Base-by-base conservation (phyloP, 2,888 invertebrate species). In the Euzophera pinguis region DNA sequence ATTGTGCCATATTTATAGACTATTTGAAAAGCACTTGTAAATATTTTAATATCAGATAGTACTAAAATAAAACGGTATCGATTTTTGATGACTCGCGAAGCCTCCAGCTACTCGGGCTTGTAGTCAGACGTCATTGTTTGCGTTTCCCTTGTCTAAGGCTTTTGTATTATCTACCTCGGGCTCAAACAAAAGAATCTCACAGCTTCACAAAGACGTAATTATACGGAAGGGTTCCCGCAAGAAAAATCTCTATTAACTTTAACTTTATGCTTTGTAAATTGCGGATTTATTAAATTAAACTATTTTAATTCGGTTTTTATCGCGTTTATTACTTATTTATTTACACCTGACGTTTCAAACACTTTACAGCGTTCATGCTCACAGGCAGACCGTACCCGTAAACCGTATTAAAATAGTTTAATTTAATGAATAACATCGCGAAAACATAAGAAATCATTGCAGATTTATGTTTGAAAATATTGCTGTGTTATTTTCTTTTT, bases 51-150 rank as follows among this genome's bases (percentile, higher is more conserved):
- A 27, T 45, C 43, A 13, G 10, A 10, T 32, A 45, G 45, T 16
- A n/a, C 45, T 41, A 17, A 47, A 29, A 32, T 37, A 47, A 48
- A 47, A 52, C 54, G 53, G 53, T 60, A 78, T 78, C 61, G 78
- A 78, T 78, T 76, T 69, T 69, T 69, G 65, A 76, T 73, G 75
- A 70, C 65, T 62, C 71, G 73, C 75, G 76, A 75, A 65, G 43
- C 70, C 69, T 64, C 63, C 66, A 55, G 69, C 65, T 67, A 22
- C n/a, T n/a, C 22, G 22, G 22, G 76, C 77, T 82, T 74, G 68
- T 73, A 76, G 72, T 68, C 78, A 84, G 87, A 82, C 85, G 64
- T 84, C 82, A 85, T 88, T 89, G 88, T 89, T 84, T 83, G 75
- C 56, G 37, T 67, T 59, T 75, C 78, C 76, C 82, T 75, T 70